These are phyloP conservation scores for Gasteruption jaculator DNA, from an alignment of 2,888 invertebrate species.

Conservation along the genomic window DNA sequence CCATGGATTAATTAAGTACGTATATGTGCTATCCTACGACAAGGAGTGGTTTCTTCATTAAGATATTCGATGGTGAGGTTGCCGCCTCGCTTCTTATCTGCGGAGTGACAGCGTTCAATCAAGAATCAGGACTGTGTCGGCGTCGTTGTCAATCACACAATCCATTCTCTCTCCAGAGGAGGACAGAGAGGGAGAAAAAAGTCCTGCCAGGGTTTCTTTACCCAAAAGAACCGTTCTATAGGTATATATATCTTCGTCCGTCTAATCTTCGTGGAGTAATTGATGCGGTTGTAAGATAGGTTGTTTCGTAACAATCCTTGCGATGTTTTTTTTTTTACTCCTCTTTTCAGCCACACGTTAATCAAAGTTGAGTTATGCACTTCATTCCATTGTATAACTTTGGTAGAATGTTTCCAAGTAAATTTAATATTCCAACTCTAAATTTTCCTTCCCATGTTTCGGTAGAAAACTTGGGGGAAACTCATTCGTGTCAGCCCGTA, in stretches of 20 bases:
- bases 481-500: conserved; percentile 44
- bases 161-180: too few species aligned
- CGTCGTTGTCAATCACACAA: conserved; percentile 49
- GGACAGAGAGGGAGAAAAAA: too few species aligned
- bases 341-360: too few species aligned
- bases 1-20: conserved; percentile 35
- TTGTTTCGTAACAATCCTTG: too few species aligned
- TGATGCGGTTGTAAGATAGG: conserved; percentile 52
- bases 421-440: conserved; percentile 41
- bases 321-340: neutral
- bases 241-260: conserved; percentile 44
- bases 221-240: too few species aligned
- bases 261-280: conserved; percentile 52
- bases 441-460: conserved; percentile 22
- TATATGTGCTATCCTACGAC: conserved; percentile 13
- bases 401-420: conserved; percentile 17
- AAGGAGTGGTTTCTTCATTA: conserved; percentile 39
- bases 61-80: conserved; percentile 41
- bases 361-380: too few species aligned
- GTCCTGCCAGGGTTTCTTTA: too few species aligned
- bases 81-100: conserved; percentile 42
- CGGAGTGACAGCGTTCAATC: conserved; percentile 49
- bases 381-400: conserved; percentile 20
- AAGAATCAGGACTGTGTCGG: conserved; percentile 44
- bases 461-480: conserved; percentile 36